Evolutionary conservation across 2,113 vertebrate genomes (phyloP), one percentile per base, ranked within the genome.

Genomic region (Takifugu bimaculatus): DNA sequence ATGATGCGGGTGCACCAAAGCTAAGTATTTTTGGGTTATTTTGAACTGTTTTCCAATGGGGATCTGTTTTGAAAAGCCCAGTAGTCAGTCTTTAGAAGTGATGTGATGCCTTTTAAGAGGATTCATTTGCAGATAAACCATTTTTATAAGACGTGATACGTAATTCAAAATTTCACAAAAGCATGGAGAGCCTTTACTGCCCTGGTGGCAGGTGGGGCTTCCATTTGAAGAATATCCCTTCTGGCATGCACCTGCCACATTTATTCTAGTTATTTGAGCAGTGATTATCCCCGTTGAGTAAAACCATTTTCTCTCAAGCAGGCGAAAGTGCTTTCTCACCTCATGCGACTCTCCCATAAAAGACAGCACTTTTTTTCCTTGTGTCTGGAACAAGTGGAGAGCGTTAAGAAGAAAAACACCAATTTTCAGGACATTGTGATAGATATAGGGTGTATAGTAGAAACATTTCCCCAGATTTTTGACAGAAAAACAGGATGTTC

Each of bases 211-310:
- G 51, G 74, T 58, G 60, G 66, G 56, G 47, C 58, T 81, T 58
- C 59, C 70, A 55, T 60, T 79, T 82, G 71, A 84, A 61, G 68
- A 57, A 60, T 80, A 79, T 83, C 77, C 63, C 50, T 42, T 60
- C 39, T 80, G 72, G 72, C 69, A 67, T 78, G 45, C 77, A 80
- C 68, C 75, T 20, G 77, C 83, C 82, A 83, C 62, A 67, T 72
- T 63, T 54, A 64, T 32, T 80, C 62, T 50, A 15, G 28, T 72
- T 47, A 15, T 32, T 74, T 52, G 26, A 26, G 44, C 29, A 43
- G 35, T 43, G 65, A 75, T 69, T 15, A 44, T 56, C 44, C 32
- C 64, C 57, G 57, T 59, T 72, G 57, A 70, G 43, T 67, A 47
- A 44, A 78, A 29, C 27, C 50, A 27, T 63, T 64, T 72, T 54